Conservation (phyloP, 2,797 vertebrate species). For the Rhinichthys osculus region DNA sequence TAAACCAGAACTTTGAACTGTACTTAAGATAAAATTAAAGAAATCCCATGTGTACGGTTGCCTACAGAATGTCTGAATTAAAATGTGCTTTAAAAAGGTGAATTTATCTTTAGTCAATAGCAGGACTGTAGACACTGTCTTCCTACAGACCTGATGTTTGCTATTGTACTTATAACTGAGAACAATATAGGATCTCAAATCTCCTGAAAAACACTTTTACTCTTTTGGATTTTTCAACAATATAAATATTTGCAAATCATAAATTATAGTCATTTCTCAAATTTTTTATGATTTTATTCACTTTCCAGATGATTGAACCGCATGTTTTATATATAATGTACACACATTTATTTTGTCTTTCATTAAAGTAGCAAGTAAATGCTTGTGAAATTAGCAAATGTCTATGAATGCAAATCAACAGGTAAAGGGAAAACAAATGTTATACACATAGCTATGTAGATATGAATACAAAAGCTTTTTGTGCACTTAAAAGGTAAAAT, state of each 20-base stretch:
- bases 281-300: not conserved
- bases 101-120: not conserved
- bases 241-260: not conserved
- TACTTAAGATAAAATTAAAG: not conserved
- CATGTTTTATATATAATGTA: not conserved
- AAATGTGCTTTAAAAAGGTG: not conserved
- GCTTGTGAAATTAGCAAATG: not conserved
- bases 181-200: not conserved
- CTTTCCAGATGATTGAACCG: not conserved
- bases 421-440: not conserved
- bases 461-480: not conserved
- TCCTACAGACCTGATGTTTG: not conserved
- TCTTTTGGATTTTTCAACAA: not conserved
- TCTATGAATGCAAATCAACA: not conserved
- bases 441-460: not conserved
- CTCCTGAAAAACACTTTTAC: not conserved
- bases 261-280: not conserved
- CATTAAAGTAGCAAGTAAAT: not conserved
- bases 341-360: not conserved
- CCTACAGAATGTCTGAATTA: not conserved
- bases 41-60: not conserved
- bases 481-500: not conserved
- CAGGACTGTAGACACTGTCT: not conserved
- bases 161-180: not conserved
- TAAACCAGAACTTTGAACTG: slow-evolving; percentile 22